Evolutionary conservation across 2,797 vertebrate genomes (phyloP), one percentile per base, ranked within the genome.

Genomic region (Myotis myotis): DNA sequence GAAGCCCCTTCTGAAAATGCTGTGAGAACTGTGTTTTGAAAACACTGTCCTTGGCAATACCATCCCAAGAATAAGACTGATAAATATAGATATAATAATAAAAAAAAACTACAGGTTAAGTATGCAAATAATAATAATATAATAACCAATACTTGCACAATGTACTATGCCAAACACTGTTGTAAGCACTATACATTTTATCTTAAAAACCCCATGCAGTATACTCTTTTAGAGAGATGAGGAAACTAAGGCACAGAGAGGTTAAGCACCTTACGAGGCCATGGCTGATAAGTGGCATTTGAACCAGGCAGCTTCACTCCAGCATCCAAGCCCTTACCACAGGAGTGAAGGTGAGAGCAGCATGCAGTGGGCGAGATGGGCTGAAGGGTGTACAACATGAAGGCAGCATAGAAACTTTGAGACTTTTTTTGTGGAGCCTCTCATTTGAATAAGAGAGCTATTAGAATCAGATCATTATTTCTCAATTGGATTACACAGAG

Each of bases 401-500:
- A 23, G 6, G 15, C 36, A 85, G 79, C 19, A 66, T 28, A 76
- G 20, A 71, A 53, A 91, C 28, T 57, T 20, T 9, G n/a, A 66
- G 47, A 49, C 9, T 41, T 76, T 64, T 68, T 23, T 28, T 36
- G 49, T 53, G 55, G 4, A 44, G 13, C 8, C 23, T 72, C n/a
- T 74, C 25, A 83, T 57, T 17, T 33, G 36, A 92, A 89, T 74
- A 74, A 89, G 68, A 19, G 5, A 68, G 20, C 38, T 53, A 76
- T 64, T 28, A 47, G 11, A 94, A 87, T 89, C 92, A 94, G 71
- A 83, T 74, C 6, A 57, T 81, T 60, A 83, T 74, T 94, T 92
- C 76, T 68, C 64, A 79, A 8, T 8, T 83, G 71, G 33, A 74
- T 68, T 89, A 71, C 38, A 89, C 36, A n/a, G 78, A 87, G 55